Conservation (phyloP, 2,888 invertebrate genomes). For the Lumbricus terrestris region DNA sequence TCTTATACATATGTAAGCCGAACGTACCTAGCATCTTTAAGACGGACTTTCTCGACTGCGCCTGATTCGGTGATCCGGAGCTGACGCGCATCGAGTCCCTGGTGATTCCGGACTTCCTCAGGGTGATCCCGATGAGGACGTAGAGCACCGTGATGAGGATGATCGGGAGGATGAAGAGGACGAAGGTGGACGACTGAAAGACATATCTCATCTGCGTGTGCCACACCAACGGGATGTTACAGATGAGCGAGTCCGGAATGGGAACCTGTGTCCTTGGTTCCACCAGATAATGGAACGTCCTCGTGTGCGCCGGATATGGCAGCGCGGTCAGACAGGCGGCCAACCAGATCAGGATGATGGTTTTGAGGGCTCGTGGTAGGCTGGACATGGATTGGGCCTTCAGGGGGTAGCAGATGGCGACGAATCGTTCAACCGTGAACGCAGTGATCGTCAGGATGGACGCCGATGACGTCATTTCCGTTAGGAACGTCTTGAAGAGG, state of each 20-base stretch:
- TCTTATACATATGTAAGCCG: neutral
- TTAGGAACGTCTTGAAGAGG: slow-evolving; percentile 59
- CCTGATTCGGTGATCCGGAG: neutral
- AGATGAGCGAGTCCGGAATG: slow-evolving; percentile 36
- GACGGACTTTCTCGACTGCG: slow-evolving; percentile 20
- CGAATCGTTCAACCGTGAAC: slow-evolving; percentile 82
- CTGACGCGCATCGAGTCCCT: neutral
- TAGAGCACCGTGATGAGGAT: slow-evolving; percentile 76
- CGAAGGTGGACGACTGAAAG: slow-evolving; percentile 76
- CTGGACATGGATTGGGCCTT: slow-evolving; percentile 74
- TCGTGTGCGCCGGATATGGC: slow-evolving; percentile 51
- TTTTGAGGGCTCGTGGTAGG: slow-evolving; percentile 75
- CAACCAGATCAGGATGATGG: slow-evolving; percentile 77
- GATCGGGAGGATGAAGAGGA: slow-evolving; percentile 78
- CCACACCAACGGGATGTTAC: slow-evolving; percentile 48
- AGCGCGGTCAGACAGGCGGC: slow-evolving; percentile 72
- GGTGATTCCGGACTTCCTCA: slow-evolving; percentile 42
- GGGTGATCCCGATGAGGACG: slow-evolving; percentile 51
- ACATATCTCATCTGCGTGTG: slow-evolving; percentile 58
- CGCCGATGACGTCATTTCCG: slow-evolving; percentile 75
- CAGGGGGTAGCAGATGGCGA: slow-evolving; percentile 83
- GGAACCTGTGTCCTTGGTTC: slow-evolving; percentile 5
- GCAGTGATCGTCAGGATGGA: slow-evolving; percentile 88
- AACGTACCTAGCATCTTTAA: slow-evolving; percentile 7
- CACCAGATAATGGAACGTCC: slow-evolving; percentile 44